Evolutionary conservation across 2,888 invertebrate species (phyloP), one percentile per base, ranked within the genome.

Genomic region (Brenthis hecate): DNA sequence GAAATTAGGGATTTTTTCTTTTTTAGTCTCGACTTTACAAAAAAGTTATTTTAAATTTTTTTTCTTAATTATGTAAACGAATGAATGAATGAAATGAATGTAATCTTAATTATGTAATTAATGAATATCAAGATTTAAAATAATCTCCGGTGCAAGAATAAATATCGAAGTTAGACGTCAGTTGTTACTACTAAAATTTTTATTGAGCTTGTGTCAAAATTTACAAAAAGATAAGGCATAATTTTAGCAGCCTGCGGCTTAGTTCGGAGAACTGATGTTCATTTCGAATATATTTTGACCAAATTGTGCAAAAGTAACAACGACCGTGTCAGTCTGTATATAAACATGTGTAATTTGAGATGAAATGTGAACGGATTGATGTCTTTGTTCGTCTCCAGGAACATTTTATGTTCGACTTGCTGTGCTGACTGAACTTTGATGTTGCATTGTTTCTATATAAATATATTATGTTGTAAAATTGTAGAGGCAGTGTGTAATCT

Each of bases 341-440:
- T 81, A 81, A 85, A 84, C 85, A 85, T 71, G 82, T 87, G 89
- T 85, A 87, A 91, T 91, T 91, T 89, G 85, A 84, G 86, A 85
- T 89, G 89, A 91, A 89, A 91, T 91, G 91, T 90, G 89, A 84
- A 84, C 85, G 88, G 80, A 85, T 89, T 90, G 89, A 92, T 92
- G 91, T 91, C 91, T 91, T 90, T 90, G 91, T 92, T 90, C 87
- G 81, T 75, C 81, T 84, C 85, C 78, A 78, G 76, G 74, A 81
- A 80, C 80, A 76, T 85, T 87, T 90, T 89, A 90, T 81, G 82
- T 77, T 77, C 77, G 77, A 84, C 78, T 83, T 82, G 85, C 82
- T 85, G 85, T 88, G 85, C 87, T 88, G 86, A 85, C 84, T 87
- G 84, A 87, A 84, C 77, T 76, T 76, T 74, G 70, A 73, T 73